Base-by-base conservation (phyloP, 1,140 invertebrate species). In the Philotrypesis tridentata region DNA sequence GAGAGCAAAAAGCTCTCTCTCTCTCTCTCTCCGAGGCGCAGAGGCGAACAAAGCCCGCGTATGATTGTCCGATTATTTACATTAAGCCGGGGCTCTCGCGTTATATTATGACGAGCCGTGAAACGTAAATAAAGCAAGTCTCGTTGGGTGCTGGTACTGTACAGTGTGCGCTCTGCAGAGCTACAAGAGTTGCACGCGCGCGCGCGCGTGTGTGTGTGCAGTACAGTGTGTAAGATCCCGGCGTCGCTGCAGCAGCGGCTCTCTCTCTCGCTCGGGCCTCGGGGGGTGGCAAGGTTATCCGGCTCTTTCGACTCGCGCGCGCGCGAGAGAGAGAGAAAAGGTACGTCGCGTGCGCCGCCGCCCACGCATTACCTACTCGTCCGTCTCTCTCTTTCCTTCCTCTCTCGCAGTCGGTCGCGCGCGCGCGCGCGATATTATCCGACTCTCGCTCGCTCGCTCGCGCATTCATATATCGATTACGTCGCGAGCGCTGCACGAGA, bases 381-480 rank as follows among this genome's bases (percentile, higher is more conserved):
- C n/a, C n/a, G 21, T 70, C 67, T 79, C 43, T 55, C 77, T 79
- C 77, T 71, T 61, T 79, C 67, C 29, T 61, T 55, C 29, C 25
- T 29, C 70, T n/a, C 78, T 43, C 48, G 2, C 77, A 27, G n/a
- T 61, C 29, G 17, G 17, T 40, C 68, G 70, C 43, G 6, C 23
- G 29, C 68, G 29, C 68, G 17, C 63, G 76, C 21, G 48, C 27
- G 67, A 79, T 79, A 79, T 79, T 79, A 79, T 79, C 67, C 77
- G 63, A 48, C 65, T 78, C 76, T 78, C 65, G 65, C 6, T 55
- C 48, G 48, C 77, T 31, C 25, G 25, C 48, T 63, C 55, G 55
- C 67, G 70, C 78, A 73, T 73, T 80, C 78, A 72, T 80, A 80
- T 80, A 80, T 80, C 79, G 79, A 80, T 80, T 80, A 80, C 79